Conservation (phyloP, 2,113 vertebrate species). For the Speoplatyrhinus poulsoni region DNA sequence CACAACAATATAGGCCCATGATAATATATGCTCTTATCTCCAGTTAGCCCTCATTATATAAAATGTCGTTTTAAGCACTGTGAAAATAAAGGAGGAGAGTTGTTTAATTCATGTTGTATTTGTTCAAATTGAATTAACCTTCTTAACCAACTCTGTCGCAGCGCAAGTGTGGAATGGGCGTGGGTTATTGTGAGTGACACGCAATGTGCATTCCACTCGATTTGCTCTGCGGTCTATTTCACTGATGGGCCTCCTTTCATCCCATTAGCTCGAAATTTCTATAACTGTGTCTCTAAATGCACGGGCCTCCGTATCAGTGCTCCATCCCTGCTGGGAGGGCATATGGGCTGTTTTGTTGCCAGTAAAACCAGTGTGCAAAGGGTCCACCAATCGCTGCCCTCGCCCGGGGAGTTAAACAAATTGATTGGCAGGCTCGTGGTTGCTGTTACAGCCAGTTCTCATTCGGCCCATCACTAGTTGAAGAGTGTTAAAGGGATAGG, state of each 20-base stretch:
- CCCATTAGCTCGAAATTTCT: constrained; percentile 72
- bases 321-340: constrained; percentile 72
- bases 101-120: no score
- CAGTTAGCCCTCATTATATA: no score
- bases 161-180: constrained; percentile 3
- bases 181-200: constrained; percentile 35
- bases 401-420: constrained; percentile 80
- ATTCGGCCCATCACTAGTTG: constrained; percentile 52
- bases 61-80: no score
- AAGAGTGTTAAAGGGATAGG: constrained; percentile 29
- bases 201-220: constrained; percentile 67
- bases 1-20: no score
- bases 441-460: constrained; percentile 57
- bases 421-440: constrained; percentile 76
- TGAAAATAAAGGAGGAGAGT: no score
- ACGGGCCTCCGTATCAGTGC: constrained; percentile 61
- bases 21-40: no score
- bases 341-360: constrained; percentile 77
- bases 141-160: neutral
- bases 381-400: constrained; percentile 72
- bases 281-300: constrained; percentile 70
- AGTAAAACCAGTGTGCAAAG: constrained; percentile 67
- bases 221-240: constrained; percentile 64
- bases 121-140: no score
- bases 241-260: constrained; percentile 71